Evolutionary conservation across 1,140 invertebrate genomes (phyloP).

Genomic region (Conus ventricosus): DNA sequence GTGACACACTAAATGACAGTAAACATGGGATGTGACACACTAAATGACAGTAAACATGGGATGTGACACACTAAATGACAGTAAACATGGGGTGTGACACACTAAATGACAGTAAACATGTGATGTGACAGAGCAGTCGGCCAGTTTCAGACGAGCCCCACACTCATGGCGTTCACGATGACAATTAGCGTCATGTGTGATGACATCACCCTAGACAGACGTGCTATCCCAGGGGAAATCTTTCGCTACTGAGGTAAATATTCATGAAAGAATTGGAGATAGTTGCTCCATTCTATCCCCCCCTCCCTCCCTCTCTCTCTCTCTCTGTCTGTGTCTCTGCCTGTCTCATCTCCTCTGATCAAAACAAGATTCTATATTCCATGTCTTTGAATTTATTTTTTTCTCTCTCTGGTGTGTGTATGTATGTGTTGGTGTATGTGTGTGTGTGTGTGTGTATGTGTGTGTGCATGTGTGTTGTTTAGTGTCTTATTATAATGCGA

Average conservation of each 20-base stretch:
- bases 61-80: no score
- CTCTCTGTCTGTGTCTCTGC: no score
- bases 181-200: conserved; percentile 82
- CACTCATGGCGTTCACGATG: conserved; percentile 81
- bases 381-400: neutral
- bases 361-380: neutral
- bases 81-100: no score
- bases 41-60: no score
- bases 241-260: conserved; percentile 61
- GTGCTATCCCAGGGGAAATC: conserved; percentile 81
- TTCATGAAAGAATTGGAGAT: neutral
- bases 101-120: conserved; percentile 26
- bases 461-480: no score
- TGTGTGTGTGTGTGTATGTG: no score
- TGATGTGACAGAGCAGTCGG: conserved; percentile 61
- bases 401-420: no score
- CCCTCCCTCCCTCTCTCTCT: no score
- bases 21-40: no score
- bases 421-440: no score
- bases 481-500: no score
- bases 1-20: no score
- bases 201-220: conserved; percentile 78
- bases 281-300: neutral
- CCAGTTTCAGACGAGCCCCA: conserved; percentile 63
- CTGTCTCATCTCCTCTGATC: neutral